These are phyloP conservation scores for Trimorus sp. DNA, from an alignment of 2,888 invertebrate genomes.

Conservation along the genomic window DNA sequence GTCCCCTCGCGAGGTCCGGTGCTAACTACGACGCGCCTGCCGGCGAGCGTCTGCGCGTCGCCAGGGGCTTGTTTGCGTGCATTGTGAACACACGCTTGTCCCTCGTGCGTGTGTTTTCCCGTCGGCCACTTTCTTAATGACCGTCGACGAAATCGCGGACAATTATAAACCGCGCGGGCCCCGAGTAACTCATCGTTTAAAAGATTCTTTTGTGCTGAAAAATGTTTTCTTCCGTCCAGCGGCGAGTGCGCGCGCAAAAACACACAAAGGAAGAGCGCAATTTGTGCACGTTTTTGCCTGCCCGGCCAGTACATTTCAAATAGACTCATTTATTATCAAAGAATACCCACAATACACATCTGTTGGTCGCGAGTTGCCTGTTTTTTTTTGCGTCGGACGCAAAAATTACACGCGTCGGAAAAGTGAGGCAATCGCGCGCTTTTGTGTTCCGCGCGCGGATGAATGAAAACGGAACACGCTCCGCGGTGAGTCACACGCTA, in stretches of 20 bases:
- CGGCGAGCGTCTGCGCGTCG: constrained; percentile 47
- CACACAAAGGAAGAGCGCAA: constrained; percentile 62
- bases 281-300: constrained; percentile 48
- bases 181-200: constrained; percentile 65
- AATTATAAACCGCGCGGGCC: constrained; percentile 60
- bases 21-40: constrained; percentile 77
- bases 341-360: constrained; percentile 55
- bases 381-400: constrained; percentile 59
- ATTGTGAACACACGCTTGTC: constrained; percentile 47
- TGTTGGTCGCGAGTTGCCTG: constrained; percentile 32
- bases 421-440: constrained; percentile 41
- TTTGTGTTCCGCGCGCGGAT: too few relatives aligned
- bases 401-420: constrained; percentile 58
- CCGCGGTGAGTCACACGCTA: too few relatives aligned
- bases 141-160: constrained; percentile 66
- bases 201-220: constrained; percentile 64
- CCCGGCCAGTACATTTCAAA: constrained; percentile 50
- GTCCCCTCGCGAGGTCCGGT: constrained; percentile 73
- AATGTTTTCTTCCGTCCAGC: constrained; percentile 61
- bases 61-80: constrained; percentile 61
- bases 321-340: constrained; percentile 64
- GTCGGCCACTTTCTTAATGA: constrained; percentile 65
- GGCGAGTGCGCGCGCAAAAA: constrained; percentile 49
- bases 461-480: too few relatives aligned
- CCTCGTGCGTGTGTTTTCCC: constrained; percentile 50